Conservation (phyloP, 2,888 invertebrate species). For the Ditula angustiorana region DNA sequence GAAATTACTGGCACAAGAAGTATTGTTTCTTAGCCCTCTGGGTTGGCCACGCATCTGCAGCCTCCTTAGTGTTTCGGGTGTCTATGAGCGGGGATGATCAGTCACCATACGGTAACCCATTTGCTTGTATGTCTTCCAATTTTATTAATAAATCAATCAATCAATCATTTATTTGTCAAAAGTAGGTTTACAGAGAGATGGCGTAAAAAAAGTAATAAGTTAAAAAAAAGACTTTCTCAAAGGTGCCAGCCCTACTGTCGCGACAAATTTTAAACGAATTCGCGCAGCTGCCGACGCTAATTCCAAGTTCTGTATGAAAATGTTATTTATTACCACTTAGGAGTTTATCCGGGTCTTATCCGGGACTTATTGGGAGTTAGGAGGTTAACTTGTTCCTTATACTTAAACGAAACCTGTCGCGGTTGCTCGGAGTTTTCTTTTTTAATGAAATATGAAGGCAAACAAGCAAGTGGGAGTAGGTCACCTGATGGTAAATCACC, state of each 20-base stretch:
- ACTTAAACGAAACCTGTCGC: constrained; percentile 1
- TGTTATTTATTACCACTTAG: constrained; percentile 7
- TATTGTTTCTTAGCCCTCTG: too few relatives aligned
- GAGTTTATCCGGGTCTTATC: constrained; percentile 3
- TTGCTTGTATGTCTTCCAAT: too few relatives aligned
- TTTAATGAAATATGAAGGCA: background rate
- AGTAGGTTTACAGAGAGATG: too few relatives aligned
- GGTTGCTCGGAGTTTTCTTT: background rate
- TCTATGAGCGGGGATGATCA: too few relatives aligned
- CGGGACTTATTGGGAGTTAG: background rate
- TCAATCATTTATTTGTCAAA: too few relatives aligned
- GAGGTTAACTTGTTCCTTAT: background rate
- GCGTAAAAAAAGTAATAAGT: background rate
- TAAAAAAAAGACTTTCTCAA: background rate
- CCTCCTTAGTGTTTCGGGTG: too few relatives aligned
- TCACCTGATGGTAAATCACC: too few relatives aligned
- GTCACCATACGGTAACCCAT: too few relatives aligned
- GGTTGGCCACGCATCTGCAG: too few relatives aligned
- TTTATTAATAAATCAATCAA: too few relatives aligned
- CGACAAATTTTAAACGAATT: background rate
- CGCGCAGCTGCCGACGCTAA: background rate
- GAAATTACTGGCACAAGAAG: too few relatives aligned
- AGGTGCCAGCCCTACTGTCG: background rate
- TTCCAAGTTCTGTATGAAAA: constrained; percentile 12
- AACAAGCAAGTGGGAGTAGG: too few relatives aligned